Conservation (phyloP, 2,888 invertebrate genomes). For the Agrenia bidenticulata region DNA sequence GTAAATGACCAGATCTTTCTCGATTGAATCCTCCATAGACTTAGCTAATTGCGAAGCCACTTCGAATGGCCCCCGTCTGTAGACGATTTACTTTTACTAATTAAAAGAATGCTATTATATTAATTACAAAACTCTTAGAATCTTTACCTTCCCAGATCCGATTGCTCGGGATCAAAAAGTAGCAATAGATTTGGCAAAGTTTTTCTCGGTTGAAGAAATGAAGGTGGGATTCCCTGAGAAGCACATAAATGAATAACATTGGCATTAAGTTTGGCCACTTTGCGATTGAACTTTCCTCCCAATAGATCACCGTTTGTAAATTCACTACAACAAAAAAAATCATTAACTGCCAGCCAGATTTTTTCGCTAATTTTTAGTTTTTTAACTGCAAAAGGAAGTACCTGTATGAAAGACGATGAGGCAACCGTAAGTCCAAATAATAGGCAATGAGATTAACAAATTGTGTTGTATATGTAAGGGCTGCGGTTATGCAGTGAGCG, state of each 20-base stretch:
- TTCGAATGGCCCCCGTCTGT: slow-evolving; percentile 67
- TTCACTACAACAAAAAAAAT: too few relatives aligned
- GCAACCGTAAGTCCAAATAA: slow-evolving; percentile 78
- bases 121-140: slow-evolving; percentile 1
- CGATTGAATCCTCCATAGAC: slow-evolving; percentile 67
- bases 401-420: slow-evolving; percentile 71
- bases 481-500: slow-evolving; percentile 74
- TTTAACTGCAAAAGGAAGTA: slow-evolving; percentile 54
- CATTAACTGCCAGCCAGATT: neutral
- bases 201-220: slow-evolving; percentile 66
- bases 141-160: slow-evolving; percentile 72
- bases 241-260: slow-evolving; percentile 78
- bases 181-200: slow-evolving; percentile 72
- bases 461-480: slow-evolving; percentile 82
- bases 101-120: too few relatives aligned
- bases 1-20: slow-evolving; percentile 64
- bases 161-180: slow-evolving; percentile 66
- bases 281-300: slow-evolving; percentile 70
- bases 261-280: slow-evolving; percentile 75
- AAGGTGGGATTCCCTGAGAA: slow-evolving; percentile 70
- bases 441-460: slow-evolving; percentile 77
- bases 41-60: slow-evolving; percentile 61
- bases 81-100: too few relatives aligned
- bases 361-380: neutral
- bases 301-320: slow-evolving; percentile 73